A percentile compares a stretch with the other conserved stretches of the same genome.
phyloP scores from a whole-genome alignment of 2,113 vertebrate species.

The Ascaphus truei region DNA sequence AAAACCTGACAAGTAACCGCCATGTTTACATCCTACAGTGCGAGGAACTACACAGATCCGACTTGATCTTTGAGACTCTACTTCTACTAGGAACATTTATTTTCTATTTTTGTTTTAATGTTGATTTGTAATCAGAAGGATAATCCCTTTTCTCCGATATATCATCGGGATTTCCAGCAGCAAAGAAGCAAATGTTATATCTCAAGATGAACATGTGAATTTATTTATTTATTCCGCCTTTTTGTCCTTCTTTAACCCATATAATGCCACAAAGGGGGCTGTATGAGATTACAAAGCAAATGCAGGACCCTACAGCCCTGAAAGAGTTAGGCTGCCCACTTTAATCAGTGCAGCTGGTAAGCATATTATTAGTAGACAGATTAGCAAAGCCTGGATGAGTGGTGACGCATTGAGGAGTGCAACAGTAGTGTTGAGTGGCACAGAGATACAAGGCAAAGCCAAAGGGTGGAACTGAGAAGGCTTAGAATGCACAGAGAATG shows the following conservation, averaged over 20 bases:
- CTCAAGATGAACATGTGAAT: neutral
- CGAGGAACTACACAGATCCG: no score
- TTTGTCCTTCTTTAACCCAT: neutral
- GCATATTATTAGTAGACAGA: slow-evolving; percentile 27
- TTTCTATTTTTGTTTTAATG: no score
- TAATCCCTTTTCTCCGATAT: neutral
- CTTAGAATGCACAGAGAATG: slow-evolving; percentile 14
- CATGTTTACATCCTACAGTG: no score
- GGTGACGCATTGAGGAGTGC: slow-evolving; percentile 16
- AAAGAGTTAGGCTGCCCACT: neutral
- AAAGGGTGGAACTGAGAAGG: slow-evolving; percentile 25
- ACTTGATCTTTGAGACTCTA: no score
- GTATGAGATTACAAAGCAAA: slow-evolving; percentile 16
- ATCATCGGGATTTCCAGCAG: neutral
- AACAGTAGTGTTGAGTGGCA: slow-evolving; percentile 24
- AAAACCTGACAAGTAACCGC: no score
- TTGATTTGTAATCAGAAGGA: neutral
- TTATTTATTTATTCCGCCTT: neutral
- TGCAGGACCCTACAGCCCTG: no score
- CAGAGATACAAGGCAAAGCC: slow-evolving; percentile 26
- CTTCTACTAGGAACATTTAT: no score
- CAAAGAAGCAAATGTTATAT: neutral
- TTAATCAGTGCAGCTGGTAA: slow-evolving; percentile 36
- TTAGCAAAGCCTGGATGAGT: slow-evolving; percentile 22
- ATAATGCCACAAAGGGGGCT: neutral